A percentile compares a stretch with the other conserved stretches of the same genome.
phyloP scores from a whole-genome alignment of 2,888 invertebrate species.

The Eupithecia pulchellata region DNA sequence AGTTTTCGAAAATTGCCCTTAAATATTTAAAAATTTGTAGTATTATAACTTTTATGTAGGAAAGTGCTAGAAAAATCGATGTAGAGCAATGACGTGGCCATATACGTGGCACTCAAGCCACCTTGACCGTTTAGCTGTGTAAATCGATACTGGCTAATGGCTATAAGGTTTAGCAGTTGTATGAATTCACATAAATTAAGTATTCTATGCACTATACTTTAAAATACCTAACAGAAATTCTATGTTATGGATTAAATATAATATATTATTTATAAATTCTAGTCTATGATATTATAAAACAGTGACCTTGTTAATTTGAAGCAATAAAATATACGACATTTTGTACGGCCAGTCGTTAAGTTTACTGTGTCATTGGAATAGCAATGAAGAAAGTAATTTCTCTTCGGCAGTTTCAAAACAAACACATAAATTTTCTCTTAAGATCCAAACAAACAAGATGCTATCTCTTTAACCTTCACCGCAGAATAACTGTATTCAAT shows the following conservation, averaged over 20 bases:
- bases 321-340: conserved; percentile 16
- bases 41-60: neutral
- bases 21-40: neutral
- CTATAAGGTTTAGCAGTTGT: neutral
- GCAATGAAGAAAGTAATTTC: conserved; percentile 36
- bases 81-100: neutral
- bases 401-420: conserved; percentile 32
- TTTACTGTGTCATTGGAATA: conserved; percentile 37
- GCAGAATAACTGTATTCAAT: neutral
- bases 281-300: too few relatives aligned
- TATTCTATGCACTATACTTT: neutral
- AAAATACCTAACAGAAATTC: neutral
- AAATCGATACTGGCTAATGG: neutral
- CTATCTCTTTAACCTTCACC: neutral
- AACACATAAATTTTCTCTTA: conserved; percentile 35
- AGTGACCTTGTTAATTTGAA: neutral
- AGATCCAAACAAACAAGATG: conserved; percentile 2
- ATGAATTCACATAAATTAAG: neutral
- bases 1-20: neutral
- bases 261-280: too few relatives aligned
- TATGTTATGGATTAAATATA: neutral
- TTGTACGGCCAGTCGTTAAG: conserved; percentile 30
- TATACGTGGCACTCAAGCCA: neutral
- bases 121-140: neutral
- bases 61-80: neutral